These are phyloP conservation scores for Zosterops hypoxanthus DNA, from an alignment of 2,113 vertebrate genomes.

Conservation along the genomic window DNA sequence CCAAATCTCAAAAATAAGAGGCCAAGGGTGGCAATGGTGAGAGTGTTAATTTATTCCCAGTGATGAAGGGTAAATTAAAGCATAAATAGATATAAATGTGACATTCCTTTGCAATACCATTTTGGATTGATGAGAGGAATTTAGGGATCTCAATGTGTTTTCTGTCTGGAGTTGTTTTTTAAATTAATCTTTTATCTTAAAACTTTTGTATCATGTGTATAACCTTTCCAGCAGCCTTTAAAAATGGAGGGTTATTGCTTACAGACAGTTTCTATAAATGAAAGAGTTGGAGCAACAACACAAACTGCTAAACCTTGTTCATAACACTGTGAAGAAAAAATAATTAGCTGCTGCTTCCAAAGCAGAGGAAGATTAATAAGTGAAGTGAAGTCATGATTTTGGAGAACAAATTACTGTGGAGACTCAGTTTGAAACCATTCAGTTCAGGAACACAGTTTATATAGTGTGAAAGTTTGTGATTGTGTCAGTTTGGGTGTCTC, in stretches of 20 bases:
- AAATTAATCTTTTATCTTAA: neutral
- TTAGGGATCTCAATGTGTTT: neutral
- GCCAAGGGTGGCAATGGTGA: neutral
- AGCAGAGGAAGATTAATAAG: slow-evolving; percentile 24
- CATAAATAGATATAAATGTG: neutral
- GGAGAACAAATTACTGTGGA: neutral
- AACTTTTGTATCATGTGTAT: neutral
- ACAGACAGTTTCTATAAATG: neutral
- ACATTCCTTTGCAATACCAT: neutral
- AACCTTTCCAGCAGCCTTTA: neutral
- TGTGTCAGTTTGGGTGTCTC: neutral
- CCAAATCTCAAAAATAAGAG: neutral
- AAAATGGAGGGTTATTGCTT: neutral
- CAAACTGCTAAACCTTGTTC: neutral
- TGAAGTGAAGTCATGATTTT: slow-evolving; percentile 29
- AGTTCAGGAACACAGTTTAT: neutral
- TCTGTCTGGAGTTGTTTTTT: neutral
- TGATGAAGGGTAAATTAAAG: neutral
- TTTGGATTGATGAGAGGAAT: neutral
- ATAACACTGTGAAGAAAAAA: neutral
- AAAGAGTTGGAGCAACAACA: neutral
- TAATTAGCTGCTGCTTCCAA: slow-evolving; percentile 1
- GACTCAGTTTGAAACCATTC: neutral
- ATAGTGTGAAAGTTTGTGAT: neutral
- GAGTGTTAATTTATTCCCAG: neutral